These are phyloP conservation scores for Peromyscus maniculatus DNA, from an alignment of 2,113 vertebrate genomes.

Conservation along the genomic window DNA sequence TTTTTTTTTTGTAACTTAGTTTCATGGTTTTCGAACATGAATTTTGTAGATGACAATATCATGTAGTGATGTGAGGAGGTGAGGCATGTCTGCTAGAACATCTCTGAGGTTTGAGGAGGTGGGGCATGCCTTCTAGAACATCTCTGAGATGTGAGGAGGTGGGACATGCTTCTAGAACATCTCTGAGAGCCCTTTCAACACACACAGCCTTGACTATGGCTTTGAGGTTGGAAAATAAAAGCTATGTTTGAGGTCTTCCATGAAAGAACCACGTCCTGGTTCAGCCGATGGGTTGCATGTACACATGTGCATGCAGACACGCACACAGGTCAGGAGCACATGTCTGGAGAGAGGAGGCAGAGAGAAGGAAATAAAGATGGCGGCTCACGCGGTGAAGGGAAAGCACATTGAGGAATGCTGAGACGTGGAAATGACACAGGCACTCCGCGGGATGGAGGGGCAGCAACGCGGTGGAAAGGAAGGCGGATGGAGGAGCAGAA, in stretches of 20 bases:
- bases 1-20: neutral
- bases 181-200: neutral
- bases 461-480: neutral
- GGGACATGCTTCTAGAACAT: too few relatives aligned
- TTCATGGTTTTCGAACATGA: neutral
- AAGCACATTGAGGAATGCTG: neutral
- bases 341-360: neutral
- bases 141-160: too few relatives aligned
- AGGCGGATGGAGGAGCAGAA: neutral
- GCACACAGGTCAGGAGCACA: neutral
- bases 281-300: too few relatives aligned
- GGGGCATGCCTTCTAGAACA: too few relatives aligned
- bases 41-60: neutral
- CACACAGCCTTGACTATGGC: neutral
- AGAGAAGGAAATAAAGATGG: neutral
- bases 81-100: too few relatives aligned
- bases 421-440: neutral
- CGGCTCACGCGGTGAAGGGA: neutral
- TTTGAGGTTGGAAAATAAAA: neutral
- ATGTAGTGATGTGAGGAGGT: neutral
- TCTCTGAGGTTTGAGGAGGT: neutral
- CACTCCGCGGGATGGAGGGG: neutral
- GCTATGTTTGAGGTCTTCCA: neutral
- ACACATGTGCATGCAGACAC: too few relatives aligned
- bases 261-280: neutral